Conservation (phyloP, 2,797 vertebrate genomes). For the Acomys russatus region DNA sequence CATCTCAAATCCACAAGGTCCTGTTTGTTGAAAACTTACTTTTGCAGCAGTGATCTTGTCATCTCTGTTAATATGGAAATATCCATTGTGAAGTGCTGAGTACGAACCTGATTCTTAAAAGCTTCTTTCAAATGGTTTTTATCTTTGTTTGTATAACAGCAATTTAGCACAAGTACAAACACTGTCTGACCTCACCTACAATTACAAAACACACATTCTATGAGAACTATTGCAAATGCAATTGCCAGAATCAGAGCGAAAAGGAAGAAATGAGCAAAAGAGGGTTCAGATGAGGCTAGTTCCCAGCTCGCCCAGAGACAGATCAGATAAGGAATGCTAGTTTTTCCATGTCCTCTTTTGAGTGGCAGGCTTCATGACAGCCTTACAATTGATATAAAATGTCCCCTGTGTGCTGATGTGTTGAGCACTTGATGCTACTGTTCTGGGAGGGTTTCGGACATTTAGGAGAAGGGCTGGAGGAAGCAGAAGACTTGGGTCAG, state of each 20-base stretch:
- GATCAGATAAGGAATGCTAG: background rate
- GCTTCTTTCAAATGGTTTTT: slow-evolving; percentile 51
- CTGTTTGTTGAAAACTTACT: background rate
- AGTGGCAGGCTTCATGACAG: background rate
- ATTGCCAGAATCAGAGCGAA: slow-evolving; percentile 41
- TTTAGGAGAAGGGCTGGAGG: background rate
- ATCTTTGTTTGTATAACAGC: slow-evolving; percentile 40
- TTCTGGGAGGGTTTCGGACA: background rate
- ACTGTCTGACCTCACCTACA: slow-evolving; percentile 22
- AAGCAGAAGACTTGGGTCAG: no score
- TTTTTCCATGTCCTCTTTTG: background rate
- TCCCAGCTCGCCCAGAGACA: background rate
- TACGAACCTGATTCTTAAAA: slow-evolving; percentile 52
- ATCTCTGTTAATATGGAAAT: background rate
- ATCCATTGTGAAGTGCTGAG: slow-evolving; percentile 28
- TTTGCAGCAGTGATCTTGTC: background rate
- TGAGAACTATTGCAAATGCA: slow-evolving; percentile 1
- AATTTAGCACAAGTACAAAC: background rate
- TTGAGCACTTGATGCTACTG: background rate
- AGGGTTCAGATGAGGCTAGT: background rate
- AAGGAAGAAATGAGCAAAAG: background rate
- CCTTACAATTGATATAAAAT: background rate
- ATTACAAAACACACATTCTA: slow-evolving; percentile 35
- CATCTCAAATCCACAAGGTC: background rate
- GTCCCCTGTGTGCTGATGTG: background rate